Evolutionary conservation across 1,140 invertebrate genomes (phyloP), one percentile per base, ranked within the genome.

Genomic region (Oryctes rhinoceros): DNA sequence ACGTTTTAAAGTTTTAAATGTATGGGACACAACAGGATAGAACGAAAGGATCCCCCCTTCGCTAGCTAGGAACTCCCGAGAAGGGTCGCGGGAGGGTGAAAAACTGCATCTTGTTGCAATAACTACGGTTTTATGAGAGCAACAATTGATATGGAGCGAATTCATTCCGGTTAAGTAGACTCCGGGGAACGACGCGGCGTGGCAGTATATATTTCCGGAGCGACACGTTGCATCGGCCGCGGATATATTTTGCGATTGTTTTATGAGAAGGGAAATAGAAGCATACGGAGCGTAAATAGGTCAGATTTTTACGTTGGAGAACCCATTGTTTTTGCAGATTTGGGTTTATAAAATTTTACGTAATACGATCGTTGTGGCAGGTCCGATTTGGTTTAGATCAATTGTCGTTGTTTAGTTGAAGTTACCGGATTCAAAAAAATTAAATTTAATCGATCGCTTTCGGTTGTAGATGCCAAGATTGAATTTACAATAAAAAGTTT

Each of bases 51-150:
- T 59, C 53, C n/a, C 15, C n/a, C 39, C 0, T 44, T 44, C 39
- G 39, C 15, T 59, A 4, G 53, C 53, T 18, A 0, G 53, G 2
- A 2, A 30, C n/a, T 59, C n/a, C 18, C 53, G 53, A 59, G 65
- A 71, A 15, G 35, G 6, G n/a, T n/a, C n/a, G n/a, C n/a, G n/a
- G n/a, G n/a, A n/a, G n/a, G 65, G 11, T 35, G 65, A 71, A 71
- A 71, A 71, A 71, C 65, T 71, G 24, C 65, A 71, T 71, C 65
- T 71, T 71, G 65, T 30, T 35, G 10, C 24, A 37, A 71, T 71
- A 71, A 71, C 65, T 71, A 71, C 24, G 11, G 65, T 71, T 71
- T 71, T 71, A 71, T 71, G 65, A 71, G 65, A 71, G 65, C 65
- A 71, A 71, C 65, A 71, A 71, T 71, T 71, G 65, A 71, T 35